phyloP scores from a whole-genome alignment of 2,113 vertebrate species.

The Nycticorax nycticorax region DNA sequence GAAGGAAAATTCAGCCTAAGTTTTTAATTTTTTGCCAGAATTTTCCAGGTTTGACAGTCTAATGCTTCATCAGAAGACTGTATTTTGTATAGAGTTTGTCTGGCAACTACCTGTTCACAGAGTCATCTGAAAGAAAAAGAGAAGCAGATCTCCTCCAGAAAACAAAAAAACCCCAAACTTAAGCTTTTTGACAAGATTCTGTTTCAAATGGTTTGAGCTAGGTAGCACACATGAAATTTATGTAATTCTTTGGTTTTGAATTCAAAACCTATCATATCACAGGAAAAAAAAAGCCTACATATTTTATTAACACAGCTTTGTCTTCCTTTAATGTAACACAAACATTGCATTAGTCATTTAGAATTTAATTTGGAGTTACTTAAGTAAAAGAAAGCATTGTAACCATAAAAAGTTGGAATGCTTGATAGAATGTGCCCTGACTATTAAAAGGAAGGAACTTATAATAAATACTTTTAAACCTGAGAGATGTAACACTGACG shows the following conservation, averaged over 20 bases:
- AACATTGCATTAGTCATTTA: not conserved
- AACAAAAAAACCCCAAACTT: not conserved
- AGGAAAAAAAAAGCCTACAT: not conserved
- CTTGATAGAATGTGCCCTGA: not conserved
- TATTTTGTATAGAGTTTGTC: not conserved
- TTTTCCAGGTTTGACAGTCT: not conserved
- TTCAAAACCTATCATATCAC: not conserved
- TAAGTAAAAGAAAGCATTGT: not conserved
- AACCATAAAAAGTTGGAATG: not conserved
- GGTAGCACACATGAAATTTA: not conserved
- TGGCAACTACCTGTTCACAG: not conserved
- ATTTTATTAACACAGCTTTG: not conserved
- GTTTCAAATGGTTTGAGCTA: not conserved
- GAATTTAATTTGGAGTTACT: not conserved
- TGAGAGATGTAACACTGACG: not conserved
- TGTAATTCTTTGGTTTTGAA: not conserved
- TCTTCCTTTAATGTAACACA: not conserved
- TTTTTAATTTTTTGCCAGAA: not conserved
- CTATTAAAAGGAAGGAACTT: not conserved
- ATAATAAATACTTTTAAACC: not conserved
- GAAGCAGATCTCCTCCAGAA: not conserved
- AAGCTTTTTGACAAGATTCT: not conserved
- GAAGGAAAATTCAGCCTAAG: not conserved
- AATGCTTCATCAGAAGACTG: not conserved
- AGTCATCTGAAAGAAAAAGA: not conserved